Evolutionary conservation across 2,797 vertebrate genomes (phyloP), one percentile per base, ranked within the genome.

Genomic region (Tarsius wallacei): DNA sequence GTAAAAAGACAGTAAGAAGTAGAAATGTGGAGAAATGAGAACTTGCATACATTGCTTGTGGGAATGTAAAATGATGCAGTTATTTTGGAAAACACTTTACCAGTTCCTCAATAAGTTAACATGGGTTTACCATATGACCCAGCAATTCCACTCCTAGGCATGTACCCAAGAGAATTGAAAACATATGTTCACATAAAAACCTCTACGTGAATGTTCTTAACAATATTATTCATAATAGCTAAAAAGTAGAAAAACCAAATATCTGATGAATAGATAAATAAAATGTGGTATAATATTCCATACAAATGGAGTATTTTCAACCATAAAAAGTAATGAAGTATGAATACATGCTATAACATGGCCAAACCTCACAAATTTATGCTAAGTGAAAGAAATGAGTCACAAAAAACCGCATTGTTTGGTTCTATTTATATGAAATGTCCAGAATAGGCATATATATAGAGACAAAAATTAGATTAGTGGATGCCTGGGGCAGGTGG

Each of bases 91-190:
- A 92, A 96, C 6, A 90, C 24, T 68, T 93, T 93, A 42, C 42
- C 36, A 68, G 63, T 90, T 90, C 28, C 68, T 97, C 76, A 76
- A 26, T 85, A 93, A 91, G 63, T 95, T 86, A 89, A 91, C 51
- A 36, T 55, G 68, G 24, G 96, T 74, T 97, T 91, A 87, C 57
- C n/a, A 31, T 71, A 76, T 96, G 92, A 91, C 70, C 74, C 36
- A 86, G 64, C 36, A 92, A 55, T 93, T 91, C 68, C 71, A 85
- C 36, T 95, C 49, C n/a, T 92, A 85, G 71, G 42, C 64, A 66
- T 96, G 81, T 95, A 85, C 47, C 28, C 64, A 28, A 87, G 82
- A 90, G 61, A 95, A 97, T n/a, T 94, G 73, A 93, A 94, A 96
- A 70, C 31, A 90, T 89, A 91, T 94, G 66, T 71, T 96, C 59